Percentiles rank a stretch among this genome's conserved stretches.
phyloP scores from a whole-genome alignment of 2,113 vertebrate genomes.

The Tachuris rubrigastra region DNA sequence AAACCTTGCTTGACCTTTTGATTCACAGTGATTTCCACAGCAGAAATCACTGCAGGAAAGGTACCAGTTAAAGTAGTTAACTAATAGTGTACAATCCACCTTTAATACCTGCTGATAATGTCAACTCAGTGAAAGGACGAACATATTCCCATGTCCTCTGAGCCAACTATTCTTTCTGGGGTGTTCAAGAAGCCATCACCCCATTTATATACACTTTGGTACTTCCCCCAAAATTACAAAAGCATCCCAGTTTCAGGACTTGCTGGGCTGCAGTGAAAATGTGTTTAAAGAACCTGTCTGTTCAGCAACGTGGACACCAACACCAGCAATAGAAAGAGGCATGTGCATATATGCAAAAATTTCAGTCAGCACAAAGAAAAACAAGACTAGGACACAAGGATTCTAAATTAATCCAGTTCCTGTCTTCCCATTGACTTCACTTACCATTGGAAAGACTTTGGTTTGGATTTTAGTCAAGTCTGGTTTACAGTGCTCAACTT shows the following conservation, averaged over 20 bases:
- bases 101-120: background rate
- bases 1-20: background rate
- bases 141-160: background rate
- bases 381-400: background rate
- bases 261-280: background rate
- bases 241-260: background rate
- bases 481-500: conserved; percentile 30
- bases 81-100: background rate
- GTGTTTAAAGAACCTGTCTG: background rate
- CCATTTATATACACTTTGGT: background rate
- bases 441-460: conserved; percentile 5
- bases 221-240: background rate
- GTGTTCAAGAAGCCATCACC: background rate
- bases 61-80: background rate
- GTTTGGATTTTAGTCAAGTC: conserved; percentile 60
- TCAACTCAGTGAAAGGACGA: background rate
- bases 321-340: background rate
- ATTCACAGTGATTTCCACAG: background rate
- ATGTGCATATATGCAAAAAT: background rate
- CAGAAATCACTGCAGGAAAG: background rate
- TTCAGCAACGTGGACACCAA: fast-evolving
- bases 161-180: background rate
- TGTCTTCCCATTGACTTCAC: background rate
- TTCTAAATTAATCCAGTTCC: conserved; percentile 1
- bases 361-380: background rate